Evolutionary conservation across 2,888 invertebrate genomes (phyloP).

Genomic region (Myopa testacea): DNA sequence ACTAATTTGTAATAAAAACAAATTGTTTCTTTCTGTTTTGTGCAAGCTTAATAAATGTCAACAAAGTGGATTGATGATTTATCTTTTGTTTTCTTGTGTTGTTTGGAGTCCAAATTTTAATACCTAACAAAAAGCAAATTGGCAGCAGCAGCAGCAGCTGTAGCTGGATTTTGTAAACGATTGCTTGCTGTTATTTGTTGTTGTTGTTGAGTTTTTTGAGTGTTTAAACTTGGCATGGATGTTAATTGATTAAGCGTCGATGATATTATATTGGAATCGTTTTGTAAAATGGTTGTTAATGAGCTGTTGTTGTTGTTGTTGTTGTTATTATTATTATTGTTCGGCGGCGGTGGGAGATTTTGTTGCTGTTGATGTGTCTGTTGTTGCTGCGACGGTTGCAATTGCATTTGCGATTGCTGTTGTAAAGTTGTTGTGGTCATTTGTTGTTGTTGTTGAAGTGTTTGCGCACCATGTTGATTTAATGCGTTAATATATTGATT

Average conservation of each 20-base stretch:
- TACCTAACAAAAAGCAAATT: conserved; percentile 68
- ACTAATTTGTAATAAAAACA: too few relatives aligned
- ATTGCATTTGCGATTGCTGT: conserved; percentile 15
- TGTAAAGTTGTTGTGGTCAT: neutral
- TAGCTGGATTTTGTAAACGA: conserved; percentile 60
- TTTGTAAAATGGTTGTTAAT: conserved; percentile 32
- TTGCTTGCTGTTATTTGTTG: conserved; percentile 50
- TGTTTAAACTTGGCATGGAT: conserved; percentile 22
- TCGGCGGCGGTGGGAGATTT: conserved; percentile 13
- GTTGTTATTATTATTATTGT: conserved; percentile 42
- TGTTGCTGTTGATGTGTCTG: conserved; percentile 30
- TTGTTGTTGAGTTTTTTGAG: conserved; percentile 47
- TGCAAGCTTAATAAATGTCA: too few relatives aligned
- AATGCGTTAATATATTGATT: conserved; percentile 44
- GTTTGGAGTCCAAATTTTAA: conserved; percentile 48
- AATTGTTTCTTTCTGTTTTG: too few relatives aligned
- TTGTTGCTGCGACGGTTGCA: conserved; percentile 43
- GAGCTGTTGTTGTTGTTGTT: conserved; percentile 39
- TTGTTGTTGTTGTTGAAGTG: conserved; percentile 46
- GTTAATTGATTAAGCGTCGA: conserved; percentile 31
- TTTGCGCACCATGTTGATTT: conserved; percentile 46
- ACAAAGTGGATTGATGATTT: conserved; percentile 6
- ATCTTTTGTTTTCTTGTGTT: neutral
- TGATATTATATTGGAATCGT: conserved; percentile 30
- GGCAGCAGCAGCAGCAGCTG: conserved; percentile 55